These are phyloP conservation scores for Slavum lentiscoides DNA, from an alignment of 2,888 invertebrate species.

Conservation along the genomic window DNA sequence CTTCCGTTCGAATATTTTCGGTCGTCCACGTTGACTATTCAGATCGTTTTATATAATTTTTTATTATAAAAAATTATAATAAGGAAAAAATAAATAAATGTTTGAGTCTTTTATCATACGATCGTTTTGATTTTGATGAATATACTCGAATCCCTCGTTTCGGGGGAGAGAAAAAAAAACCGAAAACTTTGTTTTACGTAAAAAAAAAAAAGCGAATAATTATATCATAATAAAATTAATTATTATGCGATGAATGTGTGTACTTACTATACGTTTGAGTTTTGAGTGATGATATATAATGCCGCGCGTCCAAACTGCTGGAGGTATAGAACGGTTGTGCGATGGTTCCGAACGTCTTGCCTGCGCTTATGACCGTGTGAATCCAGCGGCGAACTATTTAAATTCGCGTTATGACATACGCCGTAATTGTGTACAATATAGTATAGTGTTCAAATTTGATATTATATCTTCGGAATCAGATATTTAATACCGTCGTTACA, in stretches of 20 bases:
- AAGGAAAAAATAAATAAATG: no score
- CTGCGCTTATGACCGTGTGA: background rate
- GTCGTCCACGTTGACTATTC: no score
- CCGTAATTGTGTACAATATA: background rate
- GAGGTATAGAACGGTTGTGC: conserved; percentile 32
- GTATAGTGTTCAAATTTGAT: background rate
- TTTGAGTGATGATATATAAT: background rate
- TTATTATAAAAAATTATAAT: no score
- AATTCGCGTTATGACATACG: background rate
- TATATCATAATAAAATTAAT: background rate
- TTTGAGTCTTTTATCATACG: no score
- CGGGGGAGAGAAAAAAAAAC: no score
- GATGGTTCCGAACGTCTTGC: conserved; percentile 11
- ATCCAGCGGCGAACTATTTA: conserved; percentile 18
- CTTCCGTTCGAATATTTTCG: no score
- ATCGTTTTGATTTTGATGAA: no score
- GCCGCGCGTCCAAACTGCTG: conserved; percentile 31
- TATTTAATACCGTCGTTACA: no score
- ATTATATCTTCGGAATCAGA: background rate
- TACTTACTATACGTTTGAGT: conserved; percentile 1
- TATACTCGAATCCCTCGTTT: no score
- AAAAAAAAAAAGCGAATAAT: no score
- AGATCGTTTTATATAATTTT: no score
- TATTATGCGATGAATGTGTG: background rate
- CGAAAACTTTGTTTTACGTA: no score